phyloP scores from a whole-genome alignment of 2,113 vertebrate genomes.

The Rhagologus leucostigma region DNA sequence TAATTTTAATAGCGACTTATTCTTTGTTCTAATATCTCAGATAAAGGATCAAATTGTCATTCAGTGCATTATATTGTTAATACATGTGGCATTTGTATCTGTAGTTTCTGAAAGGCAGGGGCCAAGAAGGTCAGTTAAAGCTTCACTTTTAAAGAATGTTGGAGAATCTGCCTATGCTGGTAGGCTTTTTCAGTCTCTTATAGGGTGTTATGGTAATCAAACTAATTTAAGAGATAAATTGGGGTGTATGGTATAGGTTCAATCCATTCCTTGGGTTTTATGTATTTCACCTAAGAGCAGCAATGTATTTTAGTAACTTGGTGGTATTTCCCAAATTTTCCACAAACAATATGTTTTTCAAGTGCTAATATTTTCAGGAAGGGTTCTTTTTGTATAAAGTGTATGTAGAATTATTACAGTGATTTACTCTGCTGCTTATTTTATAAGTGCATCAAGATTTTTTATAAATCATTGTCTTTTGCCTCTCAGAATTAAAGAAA shows the following conservation, averaged over 20 bases:
- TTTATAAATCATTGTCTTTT: neutral
- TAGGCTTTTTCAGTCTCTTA: neutral
- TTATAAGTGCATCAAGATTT: neutral
- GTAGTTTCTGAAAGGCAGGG: neutral
- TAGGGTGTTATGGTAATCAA: neutral
- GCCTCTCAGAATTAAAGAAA: neutral
- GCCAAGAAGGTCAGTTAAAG: neutral
- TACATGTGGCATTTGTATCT: neutral
- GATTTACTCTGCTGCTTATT: neutral
- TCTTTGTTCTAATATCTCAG: neutral
- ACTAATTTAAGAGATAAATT: neutral
- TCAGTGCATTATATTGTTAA: neutral
- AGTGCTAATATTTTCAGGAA: neutral
- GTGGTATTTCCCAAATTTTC: neutral
- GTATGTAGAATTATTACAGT: neutral
- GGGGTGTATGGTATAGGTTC: neutral
- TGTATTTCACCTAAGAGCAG: neutral
- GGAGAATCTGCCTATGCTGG: neutral
- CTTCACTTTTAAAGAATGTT: neutral
- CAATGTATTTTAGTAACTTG: neutral
- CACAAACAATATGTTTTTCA: neutral
- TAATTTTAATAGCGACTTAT: neutral
- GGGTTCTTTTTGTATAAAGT: neutral
- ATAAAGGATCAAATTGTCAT: neutral
- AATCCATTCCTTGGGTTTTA: neutral